Evolutionary conservation across 2,797 vertebrate genomes (phyloP), one percentile per base, ranked within the genome.

Genomic region (Gallirallus australis): DNA sequence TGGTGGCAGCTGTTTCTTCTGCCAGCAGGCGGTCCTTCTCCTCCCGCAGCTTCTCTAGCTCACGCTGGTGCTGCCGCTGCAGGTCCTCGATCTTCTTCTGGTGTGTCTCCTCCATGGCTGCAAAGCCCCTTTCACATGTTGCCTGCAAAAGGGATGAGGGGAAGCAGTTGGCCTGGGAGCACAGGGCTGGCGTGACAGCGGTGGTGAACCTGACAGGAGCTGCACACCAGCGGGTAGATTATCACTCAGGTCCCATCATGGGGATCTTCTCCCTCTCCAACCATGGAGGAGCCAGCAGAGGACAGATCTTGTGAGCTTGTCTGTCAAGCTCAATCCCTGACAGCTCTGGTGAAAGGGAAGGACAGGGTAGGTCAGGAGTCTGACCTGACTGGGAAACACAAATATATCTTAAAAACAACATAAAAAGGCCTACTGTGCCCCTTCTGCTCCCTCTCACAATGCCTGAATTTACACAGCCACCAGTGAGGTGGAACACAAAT

Each of bases 51-150:
- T 99, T 99, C 96, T 98, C 99, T 80, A 99, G 98, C 97, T 99
- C 99, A 79, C 99, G 98, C 97, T 99, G 99, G 96, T 99, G 99
- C 95, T 99, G 99, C 96, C 99, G 98, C 97, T 99, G 99, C 88
- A 99, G 97, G 95, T 99, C 99, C 60, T 99, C 99, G 0, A 99
- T 98, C 90, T 99, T 98, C 96, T 99, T 99, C 89, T 99, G 99
- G 96, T 99, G 99, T 0, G 99, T 99, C 96, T 99, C 99, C 94
- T 99, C 99, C 99, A 99, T 99, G 54, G 99, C 99, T 25, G 99
- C 98, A 97, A 99, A 99, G 56, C 99, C 99, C 61, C 99, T 98
- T 96, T 99, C 99, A 79, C 99, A 99, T 1, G 99, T 99, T 89
- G 99, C 99, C 99, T 99, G 95, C 40, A 89, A 93, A 93, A 92